Evolutionary conservation across 1,140 invertebrate species (phyloP), one percentile per base, ranked within the genome.

Genomic region (Paralvinella palmiformis): DNA sequence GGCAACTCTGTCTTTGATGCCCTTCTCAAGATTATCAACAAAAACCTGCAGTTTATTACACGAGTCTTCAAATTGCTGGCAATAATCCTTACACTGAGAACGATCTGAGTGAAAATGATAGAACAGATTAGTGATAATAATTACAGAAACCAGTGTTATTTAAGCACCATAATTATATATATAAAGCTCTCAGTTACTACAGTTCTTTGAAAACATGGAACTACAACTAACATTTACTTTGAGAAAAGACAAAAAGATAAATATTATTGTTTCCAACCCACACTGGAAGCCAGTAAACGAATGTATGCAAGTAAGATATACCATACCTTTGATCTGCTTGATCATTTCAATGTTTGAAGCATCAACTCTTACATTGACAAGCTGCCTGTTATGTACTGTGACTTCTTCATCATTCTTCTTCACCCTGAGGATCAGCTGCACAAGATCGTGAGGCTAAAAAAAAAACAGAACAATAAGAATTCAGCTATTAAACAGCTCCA

Each of bases 21-120:
- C 91, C 44, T 87, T 83, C 69, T 91, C 88, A 29, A 94, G 82
- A 22, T 89, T 85, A 65, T 87, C 84, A 7, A 93, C 88, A 76
- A 89, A 92, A 48, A 86, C 85, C 73, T 92, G 89, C 60, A 94
- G 85, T 71, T 88, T 89, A 44, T 80, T 80, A 50, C 89, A 86
- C 27, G 88, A 90, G 52, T 88, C 85, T 69, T 94, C 91, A 64
- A 96, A 85, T 72, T 96, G 92, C 65, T 87, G 87, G 68, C 90
- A 88, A n/a, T 91, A 88, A 76, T 94, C 90, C 69, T 92, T 89
- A 27, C 91, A 89, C 74, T 89, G 86, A 65, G 87, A 85, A 69
- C 90, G 85, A 76, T 95, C 92, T 89, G 68, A 37, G 63, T 64
- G 61, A 41, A 57, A 41, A 55, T 7, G 36, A 52, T 4, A 48